phyloP scores from a whole-genome alignment of 2,113 vertebrate species.

The Alexandromys fortis region DNA sequence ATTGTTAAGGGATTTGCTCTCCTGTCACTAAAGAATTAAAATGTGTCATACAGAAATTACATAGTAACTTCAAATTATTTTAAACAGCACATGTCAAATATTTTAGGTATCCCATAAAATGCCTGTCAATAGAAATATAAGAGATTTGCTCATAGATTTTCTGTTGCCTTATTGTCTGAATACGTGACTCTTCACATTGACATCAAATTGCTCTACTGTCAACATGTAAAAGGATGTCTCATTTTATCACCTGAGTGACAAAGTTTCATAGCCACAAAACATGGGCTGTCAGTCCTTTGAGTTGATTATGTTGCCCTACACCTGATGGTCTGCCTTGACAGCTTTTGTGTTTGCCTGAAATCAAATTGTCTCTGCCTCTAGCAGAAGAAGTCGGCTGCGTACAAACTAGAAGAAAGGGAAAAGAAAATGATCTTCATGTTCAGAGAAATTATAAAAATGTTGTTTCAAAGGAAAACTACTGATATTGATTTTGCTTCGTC shows the following conservation, averaged over 20 bases:
- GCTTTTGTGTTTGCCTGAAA: slow-evolving; percentile 81
- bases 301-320: slow-evolving; percentile 81
- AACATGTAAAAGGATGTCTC: slow-evolving; percentile 82
- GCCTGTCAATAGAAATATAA: slow-evolving; percentile 78
- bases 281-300: slow-evolving; percentile 82
- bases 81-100: slow-evolving; percentile 82
- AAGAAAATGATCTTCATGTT: slow-evolving; percentile 79
- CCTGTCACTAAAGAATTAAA: slow-evolving; percentile 73
- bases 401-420: slow-evolving; percentile 77
- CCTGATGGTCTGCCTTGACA: slow-evolving; percentile 82
- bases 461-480: slow-evolving; percentile 73
- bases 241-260: slow-evolving; percentile 85
- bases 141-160: slow-evolving; percentile 64
- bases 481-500: slow-evolving; percentile 75
- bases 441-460: slow-evolving; percentile 78
- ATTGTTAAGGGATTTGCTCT: slow-evolving; percentile 72
- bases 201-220: slow-evolving; percentile 86
- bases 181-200: slow-evolving; percentile 78
- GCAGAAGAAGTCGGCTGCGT: slow-evolving; percentile 78
- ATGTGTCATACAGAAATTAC: slow-evolving; percentile 66
- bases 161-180: slow-evolving; percentile 80
- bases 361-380: slow-evolving; percentile 73
- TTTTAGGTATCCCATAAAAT: slow-evolving; percentile 80
- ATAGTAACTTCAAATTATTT: slow-evolving; percentile 80
- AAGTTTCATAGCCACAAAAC: slow-evolving; percentile 84